Base-by-base conservation (phyloP, 2,888 invertebrate species). In the Scaptodrosophila latifasciaeformis region DNA sequence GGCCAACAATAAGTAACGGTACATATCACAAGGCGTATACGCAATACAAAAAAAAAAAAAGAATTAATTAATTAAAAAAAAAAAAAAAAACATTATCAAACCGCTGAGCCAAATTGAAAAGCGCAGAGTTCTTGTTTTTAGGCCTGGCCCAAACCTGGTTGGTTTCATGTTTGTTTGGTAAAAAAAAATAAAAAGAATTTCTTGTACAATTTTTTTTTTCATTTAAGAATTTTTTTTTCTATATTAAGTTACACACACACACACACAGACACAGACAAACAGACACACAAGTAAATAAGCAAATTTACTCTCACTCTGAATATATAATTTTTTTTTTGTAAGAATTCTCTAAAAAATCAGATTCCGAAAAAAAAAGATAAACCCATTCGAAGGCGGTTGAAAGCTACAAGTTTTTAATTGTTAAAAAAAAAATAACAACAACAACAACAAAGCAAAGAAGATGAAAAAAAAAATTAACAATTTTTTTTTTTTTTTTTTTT, bases 271-370 rank as follows among this genome's bases (percentile, higher is more conserved):
- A n/a, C n/a, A n/a, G n/a, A n/a, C n/a, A n/a, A n/a, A n/a, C n/a
- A n/a, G n/a, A n/a, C n/a, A n/a, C n/a, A n/a, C n/a, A n/a, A n/a
- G n/a, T n/a, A 24, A 24, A 24, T 24, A 3, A 7, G 7, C 7
- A 24, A 3, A 24, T 24, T 24, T 24, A 24, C 4, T 24, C 7
- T 24, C 7, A 24, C n/a, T n/a, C n/a, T 24, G 24, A 24, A 24
- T 24, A 24, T 24, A 7, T 7, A 7, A 24, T 24, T 42, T 46
- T 47, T n/a, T 34, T 54, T 49, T 39, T 40, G 44, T 60, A 63
- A 10, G 59, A 72, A 81, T 83, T 84, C 84, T 84, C 83, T 84
- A 83, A 82, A 82, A 81, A 67, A 76, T 74, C 49, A 72, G 71
- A 80, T 81, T 80, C 81, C 80, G 78, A 58, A 44, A 58, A 59